phyloP scores from a whole-genome alignment of 2,888 invertebrate genomes.

The Nudaria mundana region DNA sequence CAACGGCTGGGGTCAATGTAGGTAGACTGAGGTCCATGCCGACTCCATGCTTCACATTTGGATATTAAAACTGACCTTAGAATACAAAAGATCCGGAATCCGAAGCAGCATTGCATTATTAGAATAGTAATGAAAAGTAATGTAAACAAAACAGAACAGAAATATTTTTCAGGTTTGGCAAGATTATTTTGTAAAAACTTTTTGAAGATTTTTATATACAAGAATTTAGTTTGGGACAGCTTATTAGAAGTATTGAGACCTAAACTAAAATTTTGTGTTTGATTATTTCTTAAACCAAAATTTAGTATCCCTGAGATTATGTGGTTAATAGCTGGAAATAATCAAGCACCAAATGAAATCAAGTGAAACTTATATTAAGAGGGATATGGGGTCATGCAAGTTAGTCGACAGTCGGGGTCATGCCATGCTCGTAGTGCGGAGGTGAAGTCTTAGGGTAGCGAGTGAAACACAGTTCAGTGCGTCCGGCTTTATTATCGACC shows the following conservation, averaged over 20 bases:
- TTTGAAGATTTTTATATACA: constrained; percentile 14
- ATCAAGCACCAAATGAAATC: constrained; percentile 44
- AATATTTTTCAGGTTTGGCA: constrained; percentile 16
- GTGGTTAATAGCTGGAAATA: constrained; percentile 35
- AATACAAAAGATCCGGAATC: constrained; percentile 73
- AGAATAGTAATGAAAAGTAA: constrained; percentile 66
- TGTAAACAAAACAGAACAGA: constrained; percentile 40
- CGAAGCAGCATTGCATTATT: constrained; percentile 79
- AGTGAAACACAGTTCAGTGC: constrained; percentile 81
- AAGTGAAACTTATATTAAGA: constrained; percentile 28
- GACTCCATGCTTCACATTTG: constrained; percentile 66
- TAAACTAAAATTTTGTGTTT: constrained; percentile 42
- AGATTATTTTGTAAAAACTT: constrained; percentile 17
- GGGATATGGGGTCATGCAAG: constrained; percentile 59
- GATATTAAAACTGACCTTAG: constrained; percentile 73
- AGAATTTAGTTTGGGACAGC: constrained; percentile 23
- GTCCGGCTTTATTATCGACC: constrained; percentile 73
- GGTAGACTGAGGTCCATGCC: constrained; percentile 67
- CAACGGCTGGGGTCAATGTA: constrained; percentile 40
- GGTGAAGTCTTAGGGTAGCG: constrained; percentile 63
- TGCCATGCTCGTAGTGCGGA: constrained; percentile 73
- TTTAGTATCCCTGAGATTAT: constrained; percentile 14
- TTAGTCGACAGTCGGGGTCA: constrained; percentile 58
- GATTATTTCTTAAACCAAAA: constrained; percentile 40
- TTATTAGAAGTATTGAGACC: constrained; percentile 24